Percentiles rank a stretch among this genome's conserved stretches.
These are phyloP conservation scores for Malaclemys terrapin DNA, from an alignment of 2,113 vertebrate genomes.

Conservation along the genomic window DNA sequence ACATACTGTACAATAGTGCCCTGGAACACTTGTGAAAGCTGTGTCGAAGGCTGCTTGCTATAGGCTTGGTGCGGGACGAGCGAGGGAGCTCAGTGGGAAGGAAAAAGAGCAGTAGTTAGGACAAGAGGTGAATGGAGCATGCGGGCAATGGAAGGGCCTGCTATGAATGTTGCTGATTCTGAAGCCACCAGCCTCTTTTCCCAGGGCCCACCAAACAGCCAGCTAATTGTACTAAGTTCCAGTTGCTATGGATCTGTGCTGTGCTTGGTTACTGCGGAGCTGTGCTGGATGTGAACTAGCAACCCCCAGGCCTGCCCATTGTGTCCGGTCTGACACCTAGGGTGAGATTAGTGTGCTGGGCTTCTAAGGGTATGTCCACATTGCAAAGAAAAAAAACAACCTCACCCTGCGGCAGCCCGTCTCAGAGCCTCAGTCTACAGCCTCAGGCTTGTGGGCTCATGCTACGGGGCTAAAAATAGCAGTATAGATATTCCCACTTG, in stretches of 20 bases:
- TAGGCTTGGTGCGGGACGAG: neutral
- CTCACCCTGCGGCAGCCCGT: neutral
- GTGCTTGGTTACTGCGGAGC: neutral
- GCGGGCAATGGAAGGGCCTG: neutral
- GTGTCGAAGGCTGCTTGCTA: neutral
- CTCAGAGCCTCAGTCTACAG: neutral
- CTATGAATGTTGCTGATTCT: neutral
- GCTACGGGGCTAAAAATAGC: neutral
- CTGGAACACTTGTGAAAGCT: conserved; percentile 18
- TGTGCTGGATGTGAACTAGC: neutral
- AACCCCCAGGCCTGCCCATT: neutral
- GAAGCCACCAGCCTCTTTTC: conserved; percentile 19
- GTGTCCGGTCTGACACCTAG: neutral
- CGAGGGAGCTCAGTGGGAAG: neutral
- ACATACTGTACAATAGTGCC: neutral
- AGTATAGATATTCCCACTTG: neutral
- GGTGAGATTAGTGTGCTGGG: neutral
- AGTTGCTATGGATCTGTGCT: neutral
- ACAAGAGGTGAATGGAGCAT: conserved; percentile 33
- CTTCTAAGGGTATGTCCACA: neutral
- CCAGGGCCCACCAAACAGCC: neutral
- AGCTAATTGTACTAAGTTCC: neutral
- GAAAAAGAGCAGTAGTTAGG: neutral
- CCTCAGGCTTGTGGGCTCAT: neutral
- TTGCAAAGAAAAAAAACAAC: neutral